phyloP scores from a whole-genome alignment of 2,797 vertebrate species.

The Typhlichthys subterraneus region DNA sequence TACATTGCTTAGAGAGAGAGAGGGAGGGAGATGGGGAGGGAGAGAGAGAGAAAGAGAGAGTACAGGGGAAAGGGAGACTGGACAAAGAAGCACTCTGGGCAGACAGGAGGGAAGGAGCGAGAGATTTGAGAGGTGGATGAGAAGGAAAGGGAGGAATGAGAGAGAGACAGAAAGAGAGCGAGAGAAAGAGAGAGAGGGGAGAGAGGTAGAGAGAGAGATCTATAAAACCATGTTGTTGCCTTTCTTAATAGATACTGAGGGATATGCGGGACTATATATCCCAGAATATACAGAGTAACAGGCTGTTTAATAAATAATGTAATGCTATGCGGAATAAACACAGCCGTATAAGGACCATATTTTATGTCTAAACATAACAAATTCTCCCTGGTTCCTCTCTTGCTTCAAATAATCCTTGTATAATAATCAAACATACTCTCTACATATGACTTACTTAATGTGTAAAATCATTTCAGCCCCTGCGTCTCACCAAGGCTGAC shows the following conservation, averaged over 20 bases:
- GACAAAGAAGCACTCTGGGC: constrained; percentile 2
- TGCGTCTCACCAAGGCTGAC: constrained; percentile 1
- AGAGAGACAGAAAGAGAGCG: constrained; percentile 30
- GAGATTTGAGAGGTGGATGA: not conserved
- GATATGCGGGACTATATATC: constrained; percentile 10
- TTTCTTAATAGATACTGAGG: constrained; percentile 1
- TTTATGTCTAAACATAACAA: constrained; percentile 3
- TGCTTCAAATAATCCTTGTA: not conserved
- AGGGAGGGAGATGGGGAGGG: too few species aligned
- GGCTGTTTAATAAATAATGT: constrained; percentile 18
- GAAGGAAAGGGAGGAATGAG: not conserved
- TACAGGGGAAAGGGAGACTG: constrained; percentile 23
- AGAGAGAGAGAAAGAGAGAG: constrained; percentile 19
- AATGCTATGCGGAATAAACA: not conserved
- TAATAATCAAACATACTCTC: constrained; percentile 7
- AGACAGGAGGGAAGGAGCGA: not conserved
- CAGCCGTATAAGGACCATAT: not conserved
- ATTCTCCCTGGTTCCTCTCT: not conserved
- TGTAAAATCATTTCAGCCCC: constrained; percentile 13
- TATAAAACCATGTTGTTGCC: constrained; percentile 23
- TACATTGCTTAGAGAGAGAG: constrained; percentile 35
- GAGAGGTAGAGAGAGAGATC: constrained; percentile 15
- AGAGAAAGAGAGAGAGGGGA: constrained; percentile 7
- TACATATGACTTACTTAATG: constrained; percentile 8
- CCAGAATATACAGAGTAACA: not conserved